Percentiles rank a stretch among this genome's conserved stretches.
These are phyloP conservation scores for Sternotherus odoratus DNA, from an alignment of 2,797 vertebrate species.

Conservation along the genomic window DNA sequence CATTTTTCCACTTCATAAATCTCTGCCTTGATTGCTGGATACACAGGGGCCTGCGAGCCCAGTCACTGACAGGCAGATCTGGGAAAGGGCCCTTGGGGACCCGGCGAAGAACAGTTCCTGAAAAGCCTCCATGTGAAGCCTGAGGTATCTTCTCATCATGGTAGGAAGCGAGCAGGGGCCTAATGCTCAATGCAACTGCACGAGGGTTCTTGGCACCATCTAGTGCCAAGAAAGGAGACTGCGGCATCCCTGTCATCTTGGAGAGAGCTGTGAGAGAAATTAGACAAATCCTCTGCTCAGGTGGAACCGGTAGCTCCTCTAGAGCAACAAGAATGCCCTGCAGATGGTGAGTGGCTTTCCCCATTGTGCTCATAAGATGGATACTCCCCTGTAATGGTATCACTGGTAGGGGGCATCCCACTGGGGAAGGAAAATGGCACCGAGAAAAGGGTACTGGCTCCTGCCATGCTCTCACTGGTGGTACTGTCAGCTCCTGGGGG, in stretches of 20 bases:
- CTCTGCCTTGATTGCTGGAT: slow-evolving; percentile 45
- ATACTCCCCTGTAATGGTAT: not conserved
- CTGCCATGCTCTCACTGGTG: not conserved
- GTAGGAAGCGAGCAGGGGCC: slow-evolving; percentile 50
- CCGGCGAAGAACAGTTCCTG: slow-evolving; percentile 53
- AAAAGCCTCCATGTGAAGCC: slow-evolving; percentile 60
- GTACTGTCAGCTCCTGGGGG: rapidly evolving
- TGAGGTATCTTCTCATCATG: slow-evolving; percentile 60
- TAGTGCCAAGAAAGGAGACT: slow-evolving; percentile 71
- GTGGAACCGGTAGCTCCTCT: not conserved
- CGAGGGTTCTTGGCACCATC: slow-evolving; percentile 78
- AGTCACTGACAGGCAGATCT: slow-evolving; percentile 55
- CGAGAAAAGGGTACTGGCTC: not conserved
- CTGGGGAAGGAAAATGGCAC: not conserved
- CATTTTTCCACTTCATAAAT: slow-evolving; percentile 68
- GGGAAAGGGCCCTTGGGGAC: slow-evolving; percentile 55
- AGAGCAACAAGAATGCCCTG: not conserved
- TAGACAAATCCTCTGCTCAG: not conserved
- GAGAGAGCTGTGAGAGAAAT: not conserved
- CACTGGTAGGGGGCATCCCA: not conserved
- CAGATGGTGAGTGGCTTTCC: not conserved
- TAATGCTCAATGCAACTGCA: slow-evolving; percentile 21
- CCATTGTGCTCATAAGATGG: not conserved
- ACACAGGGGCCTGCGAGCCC: not conserved
- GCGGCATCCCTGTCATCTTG: not conserved